phyloP scores from a whole-genome alignment of 2,113 vertebrate genomes.

The Hippocampus comes region DNA sequence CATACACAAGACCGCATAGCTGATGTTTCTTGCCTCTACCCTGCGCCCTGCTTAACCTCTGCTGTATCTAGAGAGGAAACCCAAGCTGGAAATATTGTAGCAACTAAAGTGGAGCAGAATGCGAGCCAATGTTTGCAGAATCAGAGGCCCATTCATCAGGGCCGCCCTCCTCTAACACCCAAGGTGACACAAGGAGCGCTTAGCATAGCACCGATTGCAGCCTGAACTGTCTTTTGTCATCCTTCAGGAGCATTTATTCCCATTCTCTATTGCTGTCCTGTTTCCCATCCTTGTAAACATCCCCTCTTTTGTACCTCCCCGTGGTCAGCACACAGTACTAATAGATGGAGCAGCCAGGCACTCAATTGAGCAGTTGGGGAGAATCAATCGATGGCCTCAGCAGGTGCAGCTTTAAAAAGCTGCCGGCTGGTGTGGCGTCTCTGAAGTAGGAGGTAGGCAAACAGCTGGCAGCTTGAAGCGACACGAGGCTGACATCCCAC shows the following conservation, averaged over 20 bases:
- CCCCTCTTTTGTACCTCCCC: constrained; percentile 25
- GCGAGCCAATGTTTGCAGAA: constrained; percentile 44
- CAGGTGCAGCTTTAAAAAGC: constrained; percentile 54
- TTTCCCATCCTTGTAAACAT: constrained; percentile 23
- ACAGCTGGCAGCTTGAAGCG: constrained; percentile 20
- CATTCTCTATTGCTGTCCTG: constrained; percentile 18
- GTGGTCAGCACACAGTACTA: constrained; percentile 15
- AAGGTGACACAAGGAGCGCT: constrained; percentile 47
- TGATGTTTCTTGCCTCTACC: not conserved
- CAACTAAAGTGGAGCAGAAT: constrained; percentile 42
- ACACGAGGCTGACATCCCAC: constrained; percentile 24
- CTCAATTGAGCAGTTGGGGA: constrained; percentile 42
- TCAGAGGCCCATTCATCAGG: constrained; percentile 58
- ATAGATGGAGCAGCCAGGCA: constrained; percentile 34
- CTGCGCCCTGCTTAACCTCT: constrained; percentile 10
- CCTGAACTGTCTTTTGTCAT: constrained; percentile 3
- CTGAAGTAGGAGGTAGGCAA: constrained; percentile 40
- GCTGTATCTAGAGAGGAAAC: constrained; percentile 13
- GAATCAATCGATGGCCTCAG: constrained; percentile 53
- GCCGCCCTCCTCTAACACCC: constrained; percentile 43
- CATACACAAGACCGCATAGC: not conserved
- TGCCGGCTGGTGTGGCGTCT: constrained; percentile 33
- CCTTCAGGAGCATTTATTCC: constrained; percentile 30
- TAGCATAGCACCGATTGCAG: constrained; percentile 4
- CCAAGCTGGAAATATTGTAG: constrained; percentile 31